Evolutionary conservation across 2,797 vertebrate genomes (phyloP).

Genomic region (Emydoidea blandingii): DNA sequence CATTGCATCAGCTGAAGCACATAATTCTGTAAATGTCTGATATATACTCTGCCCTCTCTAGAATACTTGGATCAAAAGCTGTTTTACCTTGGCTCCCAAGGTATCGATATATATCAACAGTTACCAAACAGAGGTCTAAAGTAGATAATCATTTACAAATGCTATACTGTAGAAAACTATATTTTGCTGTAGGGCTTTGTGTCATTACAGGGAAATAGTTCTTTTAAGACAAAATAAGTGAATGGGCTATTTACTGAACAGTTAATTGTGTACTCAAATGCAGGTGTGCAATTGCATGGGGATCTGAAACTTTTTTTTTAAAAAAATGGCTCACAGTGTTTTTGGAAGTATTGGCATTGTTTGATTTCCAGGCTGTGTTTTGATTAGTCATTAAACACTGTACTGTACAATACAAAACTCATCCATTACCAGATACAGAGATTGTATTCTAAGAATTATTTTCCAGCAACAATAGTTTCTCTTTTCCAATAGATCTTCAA

Average conservation of each 20-base stretch:
- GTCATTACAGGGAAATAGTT: neutral
- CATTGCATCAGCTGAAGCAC: neutral
- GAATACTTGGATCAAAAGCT: neutral
- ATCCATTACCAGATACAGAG: neutral
- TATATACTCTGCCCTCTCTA: neutral
- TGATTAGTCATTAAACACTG: neutral
- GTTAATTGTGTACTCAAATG: neutral
- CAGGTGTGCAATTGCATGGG: neutral
- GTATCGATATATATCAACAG: neutral
- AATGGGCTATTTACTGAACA: neutral
- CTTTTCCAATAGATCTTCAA: neutral
- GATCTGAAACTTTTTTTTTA: neutral
- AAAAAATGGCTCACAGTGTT: neutral
- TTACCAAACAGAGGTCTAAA: neutral
- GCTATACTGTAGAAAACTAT: neutral
- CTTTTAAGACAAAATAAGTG: neutral
- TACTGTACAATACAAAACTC: neutral
- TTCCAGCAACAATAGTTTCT: neutral
- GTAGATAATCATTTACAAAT: neutral
- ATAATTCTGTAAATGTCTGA: neutral
- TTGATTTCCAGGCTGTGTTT: neutral
- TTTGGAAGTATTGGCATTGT: neutral
- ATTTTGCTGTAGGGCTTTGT: neutral
- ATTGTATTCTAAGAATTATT: neutral
- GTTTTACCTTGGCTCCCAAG: neutral